Conservation (phyloP, 1,140 invertebrate species). For the Brachionus asplanchnoidis region DNA sequence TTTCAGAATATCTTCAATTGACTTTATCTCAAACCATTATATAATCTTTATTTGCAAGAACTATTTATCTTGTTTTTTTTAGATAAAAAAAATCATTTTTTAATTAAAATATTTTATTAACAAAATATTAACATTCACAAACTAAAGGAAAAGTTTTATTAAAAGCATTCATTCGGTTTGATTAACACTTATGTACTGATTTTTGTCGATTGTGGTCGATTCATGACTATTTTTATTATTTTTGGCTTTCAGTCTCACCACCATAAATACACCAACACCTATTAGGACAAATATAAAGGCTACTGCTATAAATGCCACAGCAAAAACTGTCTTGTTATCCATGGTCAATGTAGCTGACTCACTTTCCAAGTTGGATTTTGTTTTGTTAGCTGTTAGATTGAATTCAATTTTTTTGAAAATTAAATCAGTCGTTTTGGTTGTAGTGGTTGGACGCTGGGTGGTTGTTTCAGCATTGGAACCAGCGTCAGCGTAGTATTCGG, state of each 20-base stretch:
- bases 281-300: background rate
- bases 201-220: background rate
- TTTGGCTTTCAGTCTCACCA: background rate
- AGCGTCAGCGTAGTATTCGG: background rate
- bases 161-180: background rate
- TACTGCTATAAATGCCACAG: background rate
- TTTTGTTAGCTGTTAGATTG: background rate
- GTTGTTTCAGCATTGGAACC: background rate
- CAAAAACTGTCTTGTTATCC: background rate
- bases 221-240: background rate
- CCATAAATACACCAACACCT: background rate
- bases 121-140: slow-evolving; percentile 7
- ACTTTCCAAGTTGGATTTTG: background rate
- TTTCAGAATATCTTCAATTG: background rate
- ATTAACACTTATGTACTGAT: background rate
- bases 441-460: background rate
- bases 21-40: background rate
- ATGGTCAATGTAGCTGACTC: background rate
- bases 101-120: background rate
- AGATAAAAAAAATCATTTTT: background rate
- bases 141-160: background rate
- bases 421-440: background rate
- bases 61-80: background rate
- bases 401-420: slow-evolving; percentile 1
- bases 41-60: background rate